Conservation (phyloP, 2,113 vertebrate species). For the Helogale parvula region DNA sequence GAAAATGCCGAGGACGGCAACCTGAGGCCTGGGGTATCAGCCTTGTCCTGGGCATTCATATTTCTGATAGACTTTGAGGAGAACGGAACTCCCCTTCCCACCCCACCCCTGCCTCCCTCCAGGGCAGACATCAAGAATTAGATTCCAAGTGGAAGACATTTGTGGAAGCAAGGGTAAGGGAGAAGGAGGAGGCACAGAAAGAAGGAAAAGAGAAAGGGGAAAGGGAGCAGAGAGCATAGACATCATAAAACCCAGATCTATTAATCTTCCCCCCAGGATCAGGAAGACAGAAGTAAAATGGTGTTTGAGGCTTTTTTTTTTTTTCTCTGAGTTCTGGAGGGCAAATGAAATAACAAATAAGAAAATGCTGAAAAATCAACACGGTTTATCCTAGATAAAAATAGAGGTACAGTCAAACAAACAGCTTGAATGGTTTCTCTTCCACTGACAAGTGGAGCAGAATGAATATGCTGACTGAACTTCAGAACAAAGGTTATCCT, state of each 20-base stretch:
- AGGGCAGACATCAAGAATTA: slow-evolving; percentile 45
- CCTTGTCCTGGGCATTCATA: slow-evolving; percentile 21
- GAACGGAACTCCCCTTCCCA: neutral
- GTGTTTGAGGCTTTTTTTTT: slow-evolving; percentile 72
- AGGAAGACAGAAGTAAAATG: slow-evolving; percentile 69
- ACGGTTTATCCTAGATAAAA: slow-evolving; percentile 36
- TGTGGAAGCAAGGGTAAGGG: slow-evolving; percentile 20
- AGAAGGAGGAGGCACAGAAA: neutral
- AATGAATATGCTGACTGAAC: neutral
- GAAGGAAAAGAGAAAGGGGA: neutral
- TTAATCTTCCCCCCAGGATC: slow-evolving; percentile 78
- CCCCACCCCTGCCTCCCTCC: neutral
- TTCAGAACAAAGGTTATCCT: neutral
- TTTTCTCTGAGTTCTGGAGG: slow-evolving; percentile 76
- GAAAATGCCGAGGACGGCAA: slow-evolving; percentile 46
- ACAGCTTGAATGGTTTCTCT: neutral
- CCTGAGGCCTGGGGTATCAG: neutral
- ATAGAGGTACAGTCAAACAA: slow-evolving; percentile 31
- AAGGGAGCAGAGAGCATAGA: neutral
- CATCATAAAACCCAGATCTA: slow-evolving; percentile 61
- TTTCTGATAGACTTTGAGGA: slow-evolving; percentile 30
- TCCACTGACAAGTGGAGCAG: neutral
- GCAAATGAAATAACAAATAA: slow-evolving; percentile 84
- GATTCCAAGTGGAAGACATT: slow-evolving; percentile 52
- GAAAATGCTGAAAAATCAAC: slow-evolving; percentile 62